phyloP scores from a whole-genome alignment of 2,113 vertebrate species.

The Quiscalus mexicanus region DNA sequence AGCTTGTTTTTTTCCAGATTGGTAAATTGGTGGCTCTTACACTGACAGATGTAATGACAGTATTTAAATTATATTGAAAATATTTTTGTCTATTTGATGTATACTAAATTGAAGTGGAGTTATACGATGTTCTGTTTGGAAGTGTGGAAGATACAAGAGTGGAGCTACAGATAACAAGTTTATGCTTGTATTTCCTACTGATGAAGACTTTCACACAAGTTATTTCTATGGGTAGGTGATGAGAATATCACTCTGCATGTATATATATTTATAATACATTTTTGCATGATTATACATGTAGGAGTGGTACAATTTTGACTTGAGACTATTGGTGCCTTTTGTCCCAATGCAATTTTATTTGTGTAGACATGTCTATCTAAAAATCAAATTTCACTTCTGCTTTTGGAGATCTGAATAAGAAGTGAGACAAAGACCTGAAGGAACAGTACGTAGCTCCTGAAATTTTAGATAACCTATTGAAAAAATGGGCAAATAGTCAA shows the following conservation, averaged over 20 bases:
- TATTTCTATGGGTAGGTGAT: constrained; percentile 85
- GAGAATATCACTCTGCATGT: constrained; percentile 82
- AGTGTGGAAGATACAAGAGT: constrained; percentile 86
- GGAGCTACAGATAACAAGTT: constrained; percentile 84
- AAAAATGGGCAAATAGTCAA: constrained; percentile 76
- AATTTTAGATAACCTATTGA: constrained; percentile 34
- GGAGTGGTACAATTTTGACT: constrained; percentile 85
- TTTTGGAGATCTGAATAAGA: neutral
- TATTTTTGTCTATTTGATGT: constrained; percentile 75
- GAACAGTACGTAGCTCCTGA: neutral
- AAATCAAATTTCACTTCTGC: neutral
- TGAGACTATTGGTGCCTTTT: constrained; percentile 64
- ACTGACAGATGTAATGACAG: constrained; percentile 51
- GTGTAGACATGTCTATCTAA: neutral
- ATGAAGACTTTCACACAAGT: constrained; percentile 86
- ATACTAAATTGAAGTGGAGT: constrained; percentile 80
- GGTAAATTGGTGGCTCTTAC: constrained; percentile 7
- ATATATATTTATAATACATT: constrained; percentile 75
- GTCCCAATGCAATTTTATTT: neutral
- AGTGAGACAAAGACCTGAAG: neutral
- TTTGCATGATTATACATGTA: constrained; percentile 84
- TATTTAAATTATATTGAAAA: constrained; percentile 67
- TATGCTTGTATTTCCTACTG: constrained; percentile 84
- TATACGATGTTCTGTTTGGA: constrained; percentile 82
- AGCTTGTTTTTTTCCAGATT: neutral